Conservation (phyloP, 2,888 invertebrate genomes). For the Agriopis aurantiaria region DNA sequence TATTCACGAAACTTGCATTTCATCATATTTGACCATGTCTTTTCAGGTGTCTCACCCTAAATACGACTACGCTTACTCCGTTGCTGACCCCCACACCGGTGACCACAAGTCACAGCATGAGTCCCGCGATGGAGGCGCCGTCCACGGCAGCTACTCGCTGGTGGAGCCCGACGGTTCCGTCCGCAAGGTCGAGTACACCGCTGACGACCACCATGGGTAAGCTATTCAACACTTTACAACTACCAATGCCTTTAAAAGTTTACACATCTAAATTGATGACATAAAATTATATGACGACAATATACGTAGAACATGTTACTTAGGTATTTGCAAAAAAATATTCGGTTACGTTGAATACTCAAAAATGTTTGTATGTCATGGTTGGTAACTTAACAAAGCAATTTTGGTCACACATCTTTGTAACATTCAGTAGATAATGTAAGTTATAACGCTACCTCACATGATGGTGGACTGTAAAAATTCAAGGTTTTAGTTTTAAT, state of each 20-base stretch:
- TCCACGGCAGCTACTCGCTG: conserved; percentile 89
- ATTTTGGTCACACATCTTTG: conserved; percentile 23
- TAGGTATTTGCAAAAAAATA: conserved; percentile 3
- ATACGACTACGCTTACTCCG: conserved; percentile 88
- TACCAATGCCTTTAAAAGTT: conserved; percentile 11
- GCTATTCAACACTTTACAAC: conserved; percentile 36
- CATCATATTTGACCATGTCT: not conserved
- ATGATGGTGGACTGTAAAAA: not conserved
- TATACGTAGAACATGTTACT: conserved; percentile 1
- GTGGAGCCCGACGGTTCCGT: conserved; percentile 88
- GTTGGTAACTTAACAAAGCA: conserved; percentile 19
- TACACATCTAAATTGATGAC: conserved; percentile 22
- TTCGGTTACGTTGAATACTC: conserved; percentile 14
- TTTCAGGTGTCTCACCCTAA: conserved; percentile 82
- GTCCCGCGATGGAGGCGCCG: conserved; percentile 88
- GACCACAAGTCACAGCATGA: conserved; percentile 88
- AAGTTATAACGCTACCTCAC: conserved; percentile 16
- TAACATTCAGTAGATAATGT: conserved; percentile 10
- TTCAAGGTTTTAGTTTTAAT: conserved; percentile 1
- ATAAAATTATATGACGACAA: conserved; percentile 27
- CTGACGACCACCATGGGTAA: conserved; percentile 87
- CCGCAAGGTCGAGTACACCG: conserved; percentile 88
- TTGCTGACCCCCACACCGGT: conserved; percentile 87
- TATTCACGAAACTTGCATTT: not conserved
- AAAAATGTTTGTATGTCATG: conserved; percentile 28